Evolutionary conservation across 2,888 invertebrate species (phyloP).

Genomic region (Agrochola lychnidis): DNA sequence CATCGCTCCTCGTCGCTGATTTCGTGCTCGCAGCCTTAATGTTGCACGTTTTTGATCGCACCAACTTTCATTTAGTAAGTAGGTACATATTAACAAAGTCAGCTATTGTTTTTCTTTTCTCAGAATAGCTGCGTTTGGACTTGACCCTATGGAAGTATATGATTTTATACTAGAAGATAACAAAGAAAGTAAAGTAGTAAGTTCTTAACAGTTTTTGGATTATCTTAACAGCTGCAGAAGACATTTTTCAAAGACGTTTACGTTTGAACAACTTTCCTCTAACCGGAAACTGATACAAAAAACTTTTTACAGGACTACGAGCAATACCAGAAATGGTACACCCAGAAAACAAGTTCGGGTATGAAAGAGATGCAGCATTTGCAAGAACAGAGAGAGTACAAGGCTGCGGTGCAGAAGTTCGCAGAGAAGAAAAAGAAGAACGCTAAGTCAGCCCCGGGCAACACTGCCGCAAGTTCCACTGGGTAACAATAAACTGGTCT

Average conservation of each 20-base stretch:
- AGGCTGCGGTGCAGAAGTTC: conserved; percentile 68
- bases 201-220: conserved; percentile 43
- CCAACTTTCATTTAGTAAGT: background rate
- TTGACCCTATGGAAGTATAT: conserved; percentile 75
- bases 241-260: background rate
- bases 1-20: too few species aligned
- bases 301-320: conserved; percentile 75
- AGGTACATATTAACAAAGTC: background rate
- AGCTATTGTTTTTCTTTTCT: conserved; percentile 23
- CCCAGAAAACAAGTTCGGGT: conserved; percentile 77
- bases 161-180: conserved; percentile 72
- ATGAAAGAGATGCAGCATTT: conserved; percentile 75
- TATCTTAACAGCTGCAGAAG: background rate
- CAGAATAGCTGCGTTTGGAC: conserved; percentile 79
- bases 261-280: background rate
- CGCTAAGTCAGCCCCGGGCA: conserved; percentile 53
- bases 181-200: conserved; percentile 71
- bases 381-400: conserved; percentile 75
- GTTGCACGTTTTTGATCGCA: background rate
- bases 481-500: conserved; percentile 10
- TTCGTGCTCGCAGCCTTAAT: too few species aligned
- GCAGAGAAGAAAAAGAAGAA: conserved; percentile 72
- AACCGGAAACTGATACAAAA: background rate
- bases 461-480: conserved; percentile 25
- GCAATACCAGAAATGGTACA: conserved; percentile 81